These are phyloP conservation scores for Epirrhoe alternata DNA, from an alignment of 2,888 invertebrate species.

Conservation along the genomic window DNA sequence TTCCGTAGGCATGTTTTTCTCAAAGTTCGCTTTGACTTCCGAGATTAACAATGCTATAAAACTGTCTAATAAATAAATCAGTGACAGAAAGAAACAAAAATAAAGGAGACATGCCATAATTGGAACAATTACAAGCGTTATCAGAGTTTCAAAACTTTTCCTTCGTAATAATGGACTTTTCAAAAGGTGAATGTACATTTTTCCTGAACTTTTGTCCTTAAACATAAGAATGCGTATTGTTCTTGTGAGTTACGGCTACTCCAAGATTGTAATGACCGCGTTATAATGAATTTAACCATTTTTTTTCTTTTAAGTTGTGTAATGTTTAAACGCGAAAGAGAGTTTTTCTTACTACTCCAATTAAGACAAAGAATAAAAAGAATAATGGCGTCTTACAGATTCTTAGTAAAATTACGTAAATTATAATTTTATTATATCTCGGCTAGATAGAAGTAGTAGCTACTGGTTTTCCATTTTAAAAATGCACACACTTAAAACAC, in stretches of 20 bases:
- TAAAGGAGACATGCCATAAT: slow-evolving; percentile 28
- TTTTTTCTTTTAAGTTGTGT: slow-evolving; percentile 33
- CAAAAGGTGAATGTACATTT: slow-evolving; percentile 41
- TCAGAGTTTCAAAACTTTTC: slow-evolving; percentile 35
- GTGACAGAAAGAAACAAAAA: slow-evolving; percentile 14
- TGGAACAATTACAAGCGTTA: slow-evolving; percentile 36
- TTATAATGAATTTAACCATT: slow-evolving; percentile 24
- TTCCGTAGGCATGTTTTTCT: not conserved
- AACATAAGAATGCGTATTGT: slow-evolving; percentile 42
- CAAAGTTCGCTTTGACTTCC: not conserved
- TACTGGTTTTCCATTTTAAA: not conserved
- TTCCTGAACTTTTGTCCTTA: slow-evolving; percentile 39
- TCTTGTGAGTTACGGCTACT: slow-evolving; percentile 37
- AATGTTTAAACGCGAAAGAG: slow-evolving; percentile 14
- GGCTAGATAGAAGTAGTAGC: not conserved
- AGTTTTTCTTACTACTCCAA: slow-evolving; percentile 1
- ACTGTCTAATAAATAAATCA: not conserved
- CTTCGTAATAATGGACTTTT: slow-evolving; percentile 40
- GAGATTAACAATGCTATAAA: not conserved
- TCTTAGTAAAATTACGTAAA: too few species aligned
- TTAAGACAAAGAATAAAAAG: not conserved
- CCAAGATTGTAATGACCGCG: slow-evolving; percentile 32
- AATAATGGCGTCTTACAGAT: too few species aligned
- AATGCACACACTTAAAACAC: slow-evolving; percentile 1
- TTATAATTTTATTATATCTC: not conserved